A percentile compares a stretch with the other conserved stretches of the same genome.
These are phyloP conservation scores for Carpatolechia fugitivella DNA, from an alignment of 2,888 invertebrate genomes.

Conservation along the genomic window DNA sequence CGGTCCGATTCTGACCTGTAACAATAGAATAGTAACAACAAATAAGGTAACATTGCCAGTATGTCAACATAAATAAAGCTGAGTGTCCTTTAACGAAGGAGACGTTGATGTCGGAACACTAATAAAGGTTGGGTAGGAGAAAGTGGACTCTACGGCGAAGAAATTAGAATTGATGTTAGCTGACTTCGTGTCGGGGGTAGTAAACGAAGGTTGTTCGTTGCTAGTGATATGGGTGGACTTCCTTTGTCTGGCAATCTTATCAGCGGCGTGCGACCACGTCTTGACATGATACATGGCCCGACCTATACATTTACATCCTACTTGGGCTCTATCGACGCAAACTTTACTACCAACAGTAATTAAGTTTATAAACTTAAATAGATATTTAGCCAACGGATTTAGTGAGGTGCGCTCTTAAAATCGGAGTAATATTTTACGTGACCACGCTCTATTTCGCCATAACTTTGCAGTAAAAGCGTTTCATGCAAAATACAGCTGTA, in stretches of 20 bases:
- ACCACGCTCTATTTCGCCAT: neutral
- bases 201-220: conserved; percentile 70
- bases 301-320: conserved; percentile 42
- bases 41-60: conserved; percentile 74
- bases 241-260: conserved; percentile 79
- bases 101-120: conserved; percentile 71
- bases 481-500: conserved; percentile 5
- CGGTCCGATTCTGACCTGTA: conserved; percentile 40
- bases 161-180: conserved; percentile 48
- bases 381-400: neutral
- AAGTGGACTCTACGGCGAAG: conserved; percentile 52
- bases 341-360: conserved; percentile 2
- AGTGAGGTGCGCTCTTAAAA: neutral
- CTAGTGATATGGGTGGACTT: conserved; percentile 77
- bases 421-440: conserved; percentile 2
- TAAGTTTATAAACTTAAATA: conserved; percentile 2
- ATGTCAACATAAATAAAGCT: conserved; percentile 77
- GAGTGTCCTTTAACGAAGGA: conserved; percentile 78
- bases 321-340: conserved; percentile 12
- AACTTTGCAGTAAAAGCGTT: neutral
- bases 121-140: conserved; percentile 52
- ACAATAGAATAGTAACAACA: conserved; percentile 50
- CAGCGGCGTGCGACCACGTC: conserved; percentile 61
- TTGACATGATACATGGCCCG: conserved; percentile 72
- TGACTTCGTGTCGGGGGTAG: conserved; percentile 42